These are phyloP conservation scores for Drosophila insularis DNA, from an alignment of 1,140 invertebrate genomes.

Conservation along the genomic window DNA sequence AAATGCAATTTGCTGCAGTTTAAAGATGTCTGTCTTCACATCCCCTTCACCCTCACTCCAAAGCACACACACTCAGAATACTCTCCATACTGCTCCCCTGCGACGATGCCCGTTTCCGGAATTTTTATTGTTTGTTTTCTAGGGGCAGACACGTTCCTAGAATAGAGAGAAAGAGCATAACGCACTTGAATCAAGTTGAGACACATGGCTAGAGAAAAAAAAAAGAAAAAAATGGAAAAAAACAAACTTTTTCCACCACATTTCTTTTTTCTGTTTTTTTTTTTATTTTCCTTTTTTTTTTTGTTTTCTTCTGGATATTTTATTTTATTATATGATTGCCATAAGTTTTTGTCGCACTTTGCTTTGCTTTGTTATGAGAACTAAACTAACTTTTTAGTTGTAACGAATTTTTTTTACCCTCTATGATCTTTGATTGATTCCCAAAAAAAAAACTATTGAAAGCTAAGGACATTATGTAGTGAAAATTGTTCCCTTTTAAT, in stretches of 20 bases:
- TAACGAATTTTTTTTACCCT: background rate
- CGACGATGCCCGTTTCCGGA: slow-evolving; percentile 17
- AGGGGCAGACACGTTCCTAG: slow-evolving; percentile 43
- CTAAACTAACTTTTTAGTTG: background rate
- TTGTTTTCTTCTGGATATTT: slow-evolving; percentile 30
- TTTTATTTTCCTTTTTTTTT: background rate
- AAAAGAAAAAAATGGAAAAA: background rate
- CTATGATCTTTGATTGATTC: background rate
- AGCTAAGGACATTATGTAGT: too few species aligned
- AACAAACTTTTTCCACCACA: slow-evolving; percentile 9
- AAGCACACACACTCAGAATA: background rate
- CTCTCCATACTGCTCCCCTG: too few species aligned
- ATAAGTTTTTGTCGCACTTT: slow-evolving; percentile 53
- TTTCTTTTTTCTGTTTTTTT: slow-evolving; percentile 34
- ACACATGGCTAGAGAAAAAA: slow-evolving; percentile 36
- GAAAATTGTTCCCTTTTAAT: too few species aligned
- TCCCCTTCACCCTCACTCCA: too few species aligned
- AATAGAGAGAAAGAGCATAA: slow-evolving; percentile 30
- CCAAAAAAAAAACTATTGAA: too few species aligned
- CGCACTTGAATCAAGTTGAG: slow-evolving; percentile 50
- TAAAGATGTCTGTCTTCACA: slow-evolving; percentile 28
- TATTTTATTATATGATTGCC: slow-evolving; percentile 59
- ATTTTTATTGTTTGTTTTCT: slow-evolving; percentile 52
- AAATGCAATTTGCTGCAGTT: slow-evolving; percentile 56
- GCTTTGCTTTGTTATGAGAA: slow-evolving; percentile 51